Evolutionary conservation across 2,113 vertebrate genomes (phyloP), one percentile per base, ranked within the genome.

Genomic region (Setophaga coronata): DNA sequence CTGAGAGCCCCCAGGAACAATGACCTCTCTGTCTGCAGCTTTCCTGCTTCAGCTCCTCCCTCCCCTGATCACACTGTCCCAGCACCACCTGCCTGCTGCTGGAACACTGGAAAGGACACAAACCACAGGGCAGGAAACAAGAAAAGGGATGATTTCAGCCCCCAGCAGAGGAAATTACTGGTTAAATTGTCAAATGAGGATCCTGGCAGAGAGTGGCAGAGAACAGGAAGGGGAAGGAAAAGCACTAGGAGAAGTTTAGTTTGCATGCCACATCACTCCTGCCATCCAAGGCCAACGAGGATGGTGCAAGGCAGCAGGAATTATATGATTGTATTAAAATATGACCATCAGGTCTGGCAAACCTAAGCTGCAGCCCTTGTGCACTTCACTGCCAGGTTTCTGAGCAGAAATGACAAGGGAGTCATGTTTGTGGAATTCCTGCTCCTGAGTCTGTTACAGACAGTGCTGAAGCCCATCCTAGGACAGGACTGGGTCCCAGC

Each of bases 51-150:
- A 51, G 34, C 58, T 53, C 28, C 31, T 25, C 62, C 57, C 29
- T 87, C 45, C 47, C 6, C 4, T 7, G 4, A 2, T 7, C 14
- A 4, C 0, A 0, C 4, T 62, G 33, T 43, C 69, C 81, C 48
- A 64, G 26, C 21, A 23, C 21, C 29, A 12, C 5, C 7, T 78
- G 26, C 12, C 42, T 50, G 50, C 56, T 33, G 70, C n/a, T 19
- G 4, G 45, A 34, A 14, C 18, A 9, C 5, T 10, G n/a, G 15
- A 67, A 53, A 69, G 4, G 48, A 51, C 57, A 64, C 38, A 88
- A 80, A 43, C 2, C 43, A 24, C 18, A 7, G 1, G 5, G 34
- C 33, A 79, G 36, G 23, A 42, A 79, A 7, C 7, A 43, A 72
- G 38, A 38, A 56, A 23, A 66, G 33, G 23, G 26, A 76, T n/a